Evolutionary conservation across 2,888 invertebrate species (phyloP).

Genomic region (Myopa testacea): DNA sequence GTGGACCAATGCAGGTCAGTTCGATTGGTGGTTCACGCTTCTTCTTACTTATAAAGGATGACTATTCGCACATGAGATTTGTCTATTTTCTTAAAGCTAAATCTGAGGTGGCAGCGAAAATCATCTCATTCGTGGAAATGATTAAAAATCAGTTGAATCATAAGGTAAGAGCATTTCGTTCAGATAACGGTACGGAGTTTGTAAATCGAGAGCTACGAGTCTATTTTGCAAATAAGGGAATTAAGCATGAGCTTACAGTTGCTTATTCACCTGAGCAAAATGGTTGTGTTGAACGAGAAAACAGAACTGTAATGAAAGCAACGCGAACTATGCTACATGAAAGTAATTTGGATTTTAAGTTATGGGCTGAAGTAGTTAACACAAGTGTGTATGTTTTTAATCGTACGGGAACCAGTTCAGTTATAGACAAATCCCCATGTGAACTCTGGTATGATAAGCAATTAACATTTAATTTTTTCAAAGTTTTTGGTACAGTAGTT

Average conservation of each 20-base stretch:
- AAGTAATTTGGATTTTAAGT: conserved; percentile 48
- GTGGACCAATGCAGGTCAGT: too few species aligned
- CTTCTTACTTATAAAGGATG: too few species aligned
- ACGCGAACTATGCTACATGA: conserved; percentile 51
- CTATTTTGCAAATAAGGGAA: conserved; percentile 38
- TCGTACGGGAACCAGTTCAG: conserved; percentile 51
- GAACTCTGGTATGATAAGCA: conserved; percentile 50
- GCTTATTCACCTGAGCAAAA: conserved; percentile 55
- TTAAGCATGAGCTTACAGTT: conserved; percentile 42
- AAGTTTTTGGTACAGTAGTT: conserved; percentile 62
- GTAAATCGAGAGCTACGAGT: conserved; percentile 34
- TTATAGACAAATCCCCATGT: conserved; percentile 51
- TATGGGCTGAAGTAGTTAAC: conserved; percentile 67
- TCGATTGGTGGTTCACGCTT: too few species aligned
- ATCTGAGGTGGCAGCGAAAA: conserved; percentile 30
- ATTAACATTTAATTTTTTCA: conserved; percentile 33
- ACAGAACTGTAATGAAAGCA: conserved; percentile 58
- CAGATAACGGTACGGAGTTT: background rate
- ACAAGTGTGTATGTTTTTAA: too few species aligned
- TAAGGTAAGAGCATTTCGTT: background rate
- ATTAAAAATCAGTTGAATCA: background rate
- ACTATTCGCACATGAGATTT: background rate
- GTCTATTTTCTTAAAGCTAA: conserved; percentile 30
- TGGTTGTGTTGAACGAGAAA: conserved; percentile 60
- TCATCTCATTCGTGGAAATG: background rate